Conservation (phyloP, 2,797 vertebrate genomes). For the Rhabdophis nuchalis region DNA sequence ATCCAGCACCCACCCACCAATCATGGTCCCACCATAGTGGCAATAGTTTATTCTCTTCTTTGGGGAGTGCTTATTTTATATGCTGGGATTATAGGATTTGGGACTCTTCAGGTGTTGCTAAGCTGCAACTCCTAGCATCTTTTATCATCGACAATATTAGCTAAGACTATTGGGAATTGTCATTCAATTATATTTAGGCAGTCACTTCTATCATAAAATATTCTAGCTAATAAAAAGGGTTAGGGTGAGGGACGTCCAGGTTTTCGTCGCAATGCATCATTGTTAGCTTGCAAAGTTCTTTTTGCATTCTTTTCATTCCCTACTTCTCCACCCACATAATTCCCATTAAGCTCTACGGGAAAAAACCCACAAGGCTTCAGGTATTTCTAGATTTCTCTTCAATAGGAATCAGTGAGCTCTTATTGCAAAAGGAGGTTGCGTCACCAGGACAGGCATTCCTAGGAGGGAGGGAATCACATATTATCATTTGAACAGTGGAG, state of each 20-base stretch:
- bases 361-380: slow-evolving; percentile 66
- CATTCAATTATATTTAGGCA: neutral
- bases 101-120: neutral
- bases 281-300: neutral
- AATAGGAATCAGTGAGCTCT: slow-evolving; percentile 72
- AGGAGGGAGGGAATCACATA: slow-evolving; percentile 60
- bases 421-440: slow-evolving; percentile 57
- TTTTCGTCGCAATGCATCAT: neutral
- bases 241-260: neutral
- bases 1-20: too few relatives aligned
- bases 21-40: too few relatives aligned
- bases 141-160: neutral
- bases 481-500: slow-evolving; percentile 52
- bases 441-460: slow-evolving; percentile 43
- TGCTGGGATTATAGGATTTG: neutral
- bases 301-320: neutral
- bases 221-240: neutral
- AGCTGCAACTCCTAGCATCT: neutral
- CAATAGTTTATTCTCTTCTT: neutral
- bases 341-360: slow-evolving; percentile 80
- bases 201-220: neutral
- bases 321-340: slow-evolving; percentile 67
- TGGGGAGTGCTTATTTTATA: neutral
- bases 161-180: neutral
- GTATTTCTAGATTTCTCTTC: slow-evolving; percentile 73